Base-by-base conservation (phyloP, 2,888 invertebrate species). In the Drosophila pseudotalamancana region DNA sequence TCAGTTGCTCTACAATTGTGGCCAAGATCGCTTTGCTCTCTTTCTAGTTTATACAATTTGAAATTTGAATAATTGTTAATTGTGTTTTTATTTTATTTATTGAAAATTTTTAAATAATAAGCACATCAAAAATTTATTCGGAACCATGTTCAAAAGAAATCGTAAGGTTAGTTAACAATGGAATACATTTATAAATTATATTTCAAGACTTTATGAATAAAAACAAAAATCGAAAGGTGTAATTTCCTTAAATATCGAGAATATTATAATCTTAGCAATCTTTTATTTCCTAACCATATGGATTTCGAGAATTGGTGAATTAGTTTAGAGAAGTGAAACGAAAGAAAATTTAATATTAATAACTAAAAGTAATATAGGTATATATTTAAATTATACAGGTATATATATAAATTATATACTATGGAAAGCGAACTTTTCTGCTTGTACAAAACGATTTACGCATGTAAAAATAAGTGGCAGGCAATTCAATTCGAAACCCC, bases 1-100 rank as follows among this genome's bases (percentile, higher is more conserved):
- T 63, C 79, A 85, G 83, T 83, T 73, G 69, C 49, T 61, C 42
- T 43, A 40, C 49, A 63, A 73, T 79, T 75, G 72, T 85, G 67
- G 77, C 69, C 83, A 75, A 71, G 85, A 65, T 73, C 83, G 61
- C 75, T 64, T 65, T 72, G 66, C 51, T 18, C 18, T 29, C 8
- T 12, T 43, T 9, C 8, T 9, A 18, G 51, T 59, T n/a, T n/a
- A n/a, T n/a, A n/a, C n/a, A n/a, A n/a, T n/a, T n/a, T n/a, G n/a
- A n/a, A n/a, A n/a, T n/a, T n/a, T n/a, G n/a, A n/a, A n/a, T n/a
- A n/a, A n/a, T n/a, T n/a, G n/a, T n/a, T n/a, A n/a, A n/a, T n/a
- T 62, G 35, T 62, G 14, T 4, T 9, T n/a, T 14, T 46, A 59
- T 57, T n/a, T 55, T 60, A 63, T 32, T 67, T 62, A 18, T 29